These are phyloP conservation scores for Octodonta nipae DNA, from an alignment of 2,888 invertebrate genomes.

Conservation along the genomic window DNA sequence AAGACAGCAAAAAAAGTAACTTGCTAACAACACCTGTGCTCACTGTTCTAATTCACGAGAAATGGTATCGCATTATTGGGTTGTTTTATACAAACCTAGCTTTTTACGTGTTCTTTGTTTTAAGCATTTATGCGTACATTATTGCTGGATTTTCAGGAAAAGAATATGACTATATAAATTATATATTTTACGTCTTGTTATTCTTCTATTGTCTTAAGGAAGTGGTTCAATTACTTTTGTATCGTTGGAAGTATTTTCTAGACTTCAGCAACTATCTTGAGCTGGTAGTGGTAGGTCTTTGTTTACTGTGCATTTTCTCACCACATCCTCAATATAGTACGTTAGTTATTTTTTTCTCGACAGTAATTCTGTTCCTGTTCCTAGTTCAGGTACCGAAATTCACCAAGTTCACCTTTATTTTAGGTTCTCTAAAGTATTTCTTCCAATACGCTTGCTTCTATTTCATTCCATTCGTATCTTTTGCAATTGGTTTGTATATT, in stretches of 20 bases:
- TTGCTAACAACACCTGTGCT: constrained; percentile 17
- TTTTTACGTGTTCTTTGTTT: constrained; percentile 13
- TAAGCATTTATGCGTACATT: constrained; percentile 15
- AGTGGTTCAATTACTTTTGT: constrained; percentile 13
- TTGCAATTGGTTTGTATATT: constrained; percentile 20
- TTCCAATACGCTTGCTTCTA: constrained; percentile 20
- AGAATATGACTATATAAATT: constrained; percentile 3
- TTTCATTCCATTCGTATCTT: constrained; percentile 20
- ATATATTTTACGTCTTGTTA: constrained; percentile 10
- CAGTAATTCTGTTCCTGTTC: constrained; percentile 15
- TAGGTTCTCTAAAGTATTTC: constrained; percentile 19
- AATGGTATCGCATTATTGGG: constrained; percentile 15
- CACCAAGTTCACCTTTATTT: constrained; percentile 20
- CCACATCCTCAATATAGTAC: constrained; percentile 14
- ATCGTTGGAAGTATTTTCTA: constrained; percentile 13
- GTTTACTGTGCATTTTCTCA: constrained; percentile 7
- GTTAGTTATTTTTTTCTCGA: constrained; percentile 15
- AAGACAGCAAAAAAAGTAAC: constrained; percentile 12
- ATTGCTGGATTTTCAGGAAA: constrained; percentile 10
- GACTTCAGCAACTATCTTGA: constrained; percentile 17
- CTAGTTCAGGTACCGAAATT: constrained; percentile 18
- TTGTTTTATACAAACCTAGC: constrained; percentile 15
- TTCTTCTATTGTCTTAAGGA: constrained; percentile 15
- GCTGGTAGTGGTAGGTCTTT: constrained; percentile 10
- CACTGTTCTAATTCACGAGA: constrained; percentile 14